Base-by-base conservation (phyloP, 2,797 vertebrate species). In the Lepilemur ruficaudatus region DNA sequence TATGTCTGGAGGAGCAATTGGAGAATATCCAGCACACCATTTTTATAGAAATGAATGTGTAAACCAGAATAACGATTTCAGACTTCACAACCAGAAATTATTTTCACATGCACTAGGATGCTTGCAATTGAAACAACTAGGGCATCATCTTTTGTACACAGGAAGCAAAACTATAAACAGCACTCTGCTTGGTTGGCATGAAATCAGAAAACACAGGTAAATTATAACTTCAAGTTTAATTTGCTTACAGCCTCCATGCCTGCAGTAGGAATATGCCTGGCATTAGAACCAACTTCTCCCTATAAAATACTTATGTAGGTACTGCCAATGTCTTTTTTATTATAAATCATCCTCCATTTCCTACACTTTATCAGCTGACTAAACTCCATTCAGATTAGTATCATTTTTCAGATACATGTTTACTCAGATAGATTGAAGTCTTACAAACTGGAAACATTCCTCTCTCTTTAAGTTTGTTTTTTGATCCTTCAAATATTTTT, bases 121-220 rank as follows among this genome's bases (percentile, higher is more conserved):
- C 38, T 65, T 55, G 22, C 22, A 93, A 28, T 65, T 88, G 32
- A 93, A 85, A 90, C 80, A 52, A 89, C 22, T 72, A 76, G 85
- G 18, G 11, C 28, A 89, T 80, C 17, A 7, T 92, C 35, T 88
- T 41, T 17, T 89, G 25, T 86, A 48, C 22, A 67, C 17, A 46
- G 48, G 43, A 82, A 50, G 41, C 52, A 91, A 89, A 91, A 76
- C 67, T 93, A 93, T 87, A 91, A 92, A 80, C n/a, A 91, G 28
- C 61, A 85, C 23, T 70, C n/a, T 65, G 43, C 50, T 97, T 94
- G 17, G 14, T 81, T 91, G 41, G 30, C 35, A 91, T 78, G 35
- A 81, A 95, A 82, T 72, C 2, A 55, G 67, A 91, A 95, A 91
- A 89, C 22, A 70, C n/a, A 85, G 55, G 23, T 94, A 88, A 89